phyloP scores from a whole-genome alignment of 1,140 invertebrate genomes.

The Venturia canescens region DNA sequence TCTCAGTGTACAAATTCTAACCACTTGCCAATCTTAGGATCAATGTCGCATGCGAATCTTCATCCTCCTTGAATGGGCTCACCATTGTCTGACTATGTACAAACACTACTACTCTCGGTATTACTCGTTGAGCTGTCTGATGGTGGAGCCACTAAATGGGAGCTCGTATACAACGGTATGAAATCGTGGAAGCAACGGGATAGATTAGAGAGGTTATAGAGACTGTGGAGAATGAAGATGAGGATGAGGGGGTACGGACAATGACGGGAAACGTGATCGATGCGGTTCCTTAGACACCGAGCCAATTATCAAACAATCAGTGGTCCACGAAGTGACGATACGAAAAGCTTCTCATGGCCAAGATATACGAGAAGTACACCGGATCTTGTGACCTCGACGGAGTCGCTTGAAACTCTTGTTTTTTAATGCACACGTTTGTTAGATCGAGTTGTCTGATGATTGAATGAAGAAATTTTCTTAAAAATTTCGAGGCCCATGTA shows the following conservation, averaged over 20 bases:
- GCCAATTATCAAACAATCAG: slow-evolving; percentile 42
- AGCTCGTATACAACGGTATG: background rate
- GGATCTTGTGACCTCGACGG: slow-evolving; percentile 16
- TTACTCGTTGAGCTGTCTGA: slow-evolving; percentile 10
- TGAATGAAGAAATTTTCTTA: background rate
- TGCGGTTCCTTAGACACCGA: slow-evolving; percentile 42
- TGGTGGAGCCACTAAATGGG: background rate
- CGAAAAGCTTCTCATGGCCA: slow-evolving; percentile 10
- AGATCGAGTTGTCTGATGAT: background rate
- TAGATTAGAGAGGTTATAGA: background rate
- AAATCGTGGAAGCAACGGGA: slow-evolving; percentile 19
- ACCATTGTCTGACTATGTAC: no score
- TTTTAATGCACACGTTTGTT: background rate
- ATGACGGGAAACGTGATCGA: slow-evolving; percentile 47
- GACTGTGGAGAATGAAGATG: background rate
- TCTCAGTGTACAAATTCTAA: no score
- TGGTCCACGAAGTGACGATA: slow-evolving; percentile 21
- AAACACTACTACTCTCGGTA: background rate
- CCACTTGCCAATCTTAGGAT: no score
- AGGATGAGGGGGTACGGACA: slow-evolving; percentile 33
- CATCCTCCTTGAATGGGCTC: no score
- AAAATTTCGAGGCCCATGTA: no score
- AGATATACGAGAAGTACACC: background rate
- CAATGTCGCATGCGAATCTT: no score
- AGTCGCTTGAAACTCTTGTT: background rate